A percentile compares a stretch with the other conserved stretches of the same genome.
These are phyloP conservation scores for Acronicta alni DNA, from an alignment of 2,888 invertebrate species.

Conservation along the genomic window DNA sequence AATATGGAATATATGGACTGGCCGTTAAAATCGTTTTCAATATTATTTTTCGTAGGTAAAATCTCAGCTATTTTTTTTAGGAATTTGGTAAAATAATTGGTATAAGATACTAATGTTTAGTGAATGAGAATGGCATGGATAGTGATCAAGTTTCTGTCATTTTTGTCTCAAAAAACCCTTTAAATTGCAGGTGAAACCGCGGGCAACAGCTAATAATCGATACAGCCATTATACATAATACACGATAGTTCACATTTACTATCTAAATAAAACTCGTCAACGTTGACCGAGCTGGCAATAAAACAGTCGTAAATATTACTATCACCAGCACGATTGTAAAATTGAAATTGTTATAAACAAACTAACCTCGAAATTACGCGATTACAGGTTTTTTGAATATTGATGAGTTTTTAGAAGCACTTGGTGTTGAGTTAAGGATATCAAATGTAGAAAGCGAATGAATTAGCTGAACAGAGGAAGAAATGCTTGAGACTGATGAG, in stretches of 20 bases:
- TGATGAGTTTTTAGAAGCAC: background rate
- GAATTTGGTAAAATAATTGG: too few relatives aligned
- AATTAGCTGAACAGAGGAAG: background rate
- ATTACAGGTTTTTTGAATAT: slow-evolving; percentile 27
- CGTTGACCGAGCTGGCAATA: slow-evolving; percentile 75
- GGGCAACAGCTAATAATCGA: background rate
- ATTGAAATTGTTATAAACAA: slow-evolving; percentile 82
- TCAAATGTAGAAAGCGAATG: background rate
- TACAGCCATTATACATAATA: slow-evolving; percentile 6
- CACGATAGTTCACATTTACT: slow-evolving; percentile 10
- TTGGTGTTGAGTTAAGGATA: background rate
- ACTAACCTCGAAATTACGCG: slow-evolving; percentile 54
- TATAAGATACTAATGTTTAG: too few relatives aligned
- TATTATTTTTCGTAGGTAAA: too few relatives aligned
- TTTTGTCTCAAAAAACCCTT: too few relatives aligned
- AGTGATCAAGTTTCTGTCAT: too few relatives aligned
- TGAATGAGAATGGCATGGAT: too few relatives aligned
- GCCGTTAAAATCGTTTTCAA: too few relatives aligned
- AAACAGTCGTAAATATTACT: slow-evolving; percentile 81
- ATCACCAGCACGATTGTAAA: slow-evolving; percentile 80
- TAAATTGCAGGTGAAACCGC: too few relatives aligned
- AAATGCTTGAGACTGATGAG: too few relatives aligned
- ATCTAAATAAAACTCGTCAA: slow-evolving; percentile 33
- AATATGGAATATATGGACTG: too few relatives aligned
- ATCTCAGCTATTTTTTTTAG: too few relatives aligned